Base-by-base conservation (phyloP, 2,113 vertebrate genomes). In the Gallinago media region DNA sequence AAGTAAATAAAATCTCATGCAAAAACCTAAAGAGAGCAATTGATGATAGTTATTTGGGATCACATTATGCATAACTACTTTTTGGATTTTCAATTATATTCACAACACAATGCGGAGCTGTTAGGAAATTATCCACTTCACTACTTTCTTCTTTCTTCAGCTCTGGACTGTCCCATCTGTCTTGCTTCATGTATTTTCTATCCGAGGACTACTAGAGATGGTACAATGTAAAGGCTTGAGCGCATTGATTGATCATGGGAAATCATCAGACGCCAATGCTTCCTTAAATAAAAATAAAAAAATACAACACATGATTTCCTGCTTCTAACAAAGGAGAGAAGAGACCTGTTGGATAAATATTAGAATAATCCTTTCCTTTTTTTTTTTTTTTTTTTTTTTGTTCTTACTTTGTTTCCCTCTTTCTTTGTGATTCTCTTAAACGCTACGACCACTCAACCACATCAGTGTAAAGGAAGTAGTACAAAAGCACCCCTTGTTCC, bases 1-100 rank as follows among this genome's bases (percentile, higher is more conserved):
- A 96, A 95, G 78, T 89, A 96, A 96, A 95, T 86, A 93, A 94
- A 93, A 74, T 90, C 72, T 85, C 29, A 63, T 56, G 34, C 38
- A 94, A 80, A 96, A 93, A 25, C 34, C 79, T 83, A 63, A 94
- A 80, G 85, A 88, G 68, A 96, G 81, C 40, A 93, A 96, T 62
- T 79, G 55, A 84, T 66, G 63, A 83, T 82, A 93, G 82, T 62
- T 89, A n/a, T 85, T 55, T 58, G 63, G 70, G 49, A 26, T 89
- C 55, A 26, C 40, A 65, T 80, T 63, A 74, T 25, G 32, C 26
- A 62, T 59, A 94, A 65, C 44, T 88, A 76, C 25, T 85, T 72
- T 95, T 72, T 89, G 15, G n/a, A 56, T 87, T 94, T 93, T 94
- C 72, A 80, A 4, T 90, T 94, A 75, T 66, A 75, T 58, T 86